phyloP scores from a whole-genome alignment of 1,140 invertebrate species.

The Brachionus koreanus region DNA sequence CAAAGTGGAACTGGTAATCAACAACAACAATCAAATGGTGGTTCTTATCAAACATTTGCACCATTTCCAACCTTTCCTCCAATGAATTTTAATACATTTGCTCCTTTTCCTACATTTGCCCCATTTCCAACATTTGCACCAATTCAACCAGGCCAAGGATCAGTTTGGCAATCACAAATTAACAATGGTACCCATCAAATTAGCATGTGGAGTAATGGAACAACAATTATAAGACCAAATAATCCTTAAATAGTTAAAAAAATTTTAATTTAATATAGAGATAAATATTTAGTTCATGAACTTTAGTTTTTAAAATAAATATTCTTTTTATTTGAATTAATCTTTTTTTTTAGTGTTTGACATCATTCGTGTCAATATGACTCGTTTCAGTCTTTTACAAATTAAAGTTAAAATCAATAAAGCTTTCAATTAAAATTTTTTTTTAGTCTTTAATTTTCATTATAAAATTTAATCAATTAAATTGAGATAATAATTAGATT shows the following conservation, averaged over 20 bases:
- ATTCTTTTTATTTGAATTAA: no score
- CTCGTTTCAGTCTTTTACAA: no score
- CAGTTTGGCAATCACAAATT: conserved; percentile 22
- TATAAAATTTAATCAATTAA: no score
- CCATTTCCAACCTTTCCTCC: neutral
- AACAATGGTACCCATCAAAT: conserved; percentile 8
- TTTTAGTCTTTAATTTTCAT: no score
- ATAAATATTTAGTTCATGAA: no score
- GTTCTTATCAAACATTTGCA: neutral
- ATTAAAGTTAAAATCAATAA: no score
- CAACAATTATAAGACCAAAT: conserved; percentile 17
- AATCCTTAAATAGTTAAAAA: neutral
- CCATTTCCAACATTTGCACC: conserved; percentile 5
- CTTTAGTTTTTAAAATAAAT: neutral
- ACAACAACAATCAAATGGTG: neutral
- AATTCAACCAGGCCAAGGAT: neutral
- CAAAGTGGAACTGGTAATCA: neutral
- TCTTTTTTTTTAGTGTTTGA: no score
- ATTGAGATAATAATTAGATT: no score
- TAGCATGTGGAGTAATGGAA: conserved; percentile 20
- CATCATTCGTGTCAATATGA: no score
- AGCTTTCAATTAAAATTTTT: no score
- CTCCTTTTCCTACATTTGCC: conserved; percentile 13
- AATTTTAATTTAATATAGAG: no score
- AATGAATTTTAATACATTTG: neutral